These are phyloP conservation scores for Mastigias papua DNA, from an alignment of 30 jellyfish, hydroid and myxozoan species.

Conservation along the genomic window DNA sequence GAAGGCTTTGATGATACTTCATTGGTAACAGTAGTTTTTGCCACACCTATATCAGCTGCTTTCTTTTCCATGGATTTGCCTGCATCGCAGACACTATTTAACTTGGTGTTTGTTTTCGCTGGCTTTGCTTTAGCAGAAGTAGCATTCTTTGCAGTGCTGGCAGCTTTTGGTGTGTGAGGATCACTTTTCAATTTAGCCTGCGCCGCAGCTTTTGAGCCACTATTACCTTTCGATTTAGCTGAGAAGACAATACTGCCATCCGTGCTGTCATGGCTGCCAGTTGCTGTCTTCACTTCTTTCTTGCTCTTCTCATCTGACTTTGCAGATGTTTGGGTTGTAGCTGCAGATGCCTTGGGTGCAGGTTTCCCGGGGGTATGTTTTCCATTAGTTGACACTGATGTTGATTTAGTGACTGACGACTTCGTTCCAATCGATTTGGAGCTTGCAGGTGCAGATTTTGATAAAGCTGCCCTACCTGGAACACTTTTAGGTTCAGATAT, in stretches of 20 bases:
- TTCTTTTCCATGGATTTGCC: not conserved
- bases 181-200: not conserved
- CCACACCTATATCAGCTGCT: not conserved
- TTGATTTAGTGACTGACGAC: not conserved
- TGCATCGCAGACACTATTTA: not conserved
- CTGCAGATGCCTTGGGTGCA: not conserved
- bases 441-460: not conserved
- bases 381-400: not conserved
- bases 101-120: not conserved
- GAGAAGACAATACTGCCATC: slow-evolving; percentile 53
- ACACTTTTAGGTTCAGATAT: not conserved
- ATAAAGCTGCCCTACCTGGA: not conserved
- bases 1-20: not conserved
- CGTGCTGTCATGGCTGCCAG: slow-evolving; percentile 1
- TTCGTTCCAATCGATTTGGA: slow-evolving; percentile 3
- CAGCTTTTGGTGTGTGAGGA: not conserved
- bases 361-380: not conserved
- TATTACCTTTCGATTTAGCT: slow-evolving; percentile 3
- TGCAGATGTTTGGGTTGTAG: slow-evolving; percentile 12
- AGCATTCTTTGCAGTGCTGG: not conserved
- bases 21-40: slow-evolving; percentile 10
- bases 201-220: not conserved
- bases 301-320: slow-evolving; percentile 2
- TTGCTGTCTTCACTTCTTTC: slow-evolving; percentile 1
- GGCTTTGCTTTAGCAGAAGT: not conserved